phyloP scores from a whole-genome alignment of 2,113 vertebrate species.

The Cebus imitator region DNA sequence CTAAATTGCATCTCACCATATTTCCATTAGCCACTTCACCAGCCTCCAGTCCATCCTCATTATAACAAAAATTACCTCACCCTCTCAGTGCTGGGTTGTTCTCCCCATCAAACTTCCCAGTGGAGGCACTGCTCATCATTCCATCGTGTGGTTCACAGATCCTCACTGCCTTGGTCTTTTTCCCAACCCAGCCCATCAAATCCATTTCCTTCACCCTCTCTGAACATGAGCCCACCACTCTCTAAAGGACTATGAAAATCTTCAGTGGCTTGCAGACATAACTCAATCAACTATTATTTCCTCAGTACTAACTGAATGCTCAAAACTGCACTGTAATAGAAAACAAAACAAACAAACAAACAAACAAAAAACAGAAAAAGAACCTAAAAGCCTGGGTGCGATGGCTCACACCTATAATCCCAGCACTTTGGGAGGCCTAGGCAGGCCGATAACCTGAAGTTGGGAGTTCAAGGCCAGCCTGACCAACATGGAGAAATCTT shows the following conservation, averaged over 20 bases:
- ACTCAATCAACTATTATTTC: too few species aligned
- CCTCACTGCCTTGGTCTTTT: not conserved
- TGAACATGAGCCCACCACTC: rapidly evolving
- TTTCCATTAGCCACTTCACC: too few species aligned
- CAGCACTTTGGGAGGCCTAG: too few species aligned
- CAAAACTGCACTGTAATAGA: not conserved
- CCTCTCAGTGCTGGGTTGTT: rapidly evolving
- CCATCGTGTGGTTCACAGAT: rapidly evolving
- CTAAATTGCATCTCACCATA: too few species aligned
- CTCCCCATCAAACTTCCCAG: too few species aligned
- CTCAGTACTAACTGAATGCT: not conserved
- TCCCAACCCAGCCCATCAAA: not conserved
- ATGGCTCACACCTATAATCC: too few species aligned
- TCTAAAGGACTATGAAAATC: not conserved
- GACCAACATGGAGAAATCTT: too few species aligned
- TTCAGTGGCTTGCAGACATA: too few species aligned
- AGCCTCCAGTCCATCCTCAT: rapidly evolving
- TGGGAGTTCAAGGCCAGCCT: too few species aligned
- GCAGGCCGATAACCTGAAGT: too few species aligned
- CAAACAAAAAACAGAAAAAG: not conserved
- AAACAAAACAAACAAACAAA: too few species aligned
- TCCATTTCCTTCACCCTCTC: not conserved
- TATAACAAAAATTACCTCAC: rapidly evolving
- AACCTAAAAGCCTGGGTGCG: too few species aligned
- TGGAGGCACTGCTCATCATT: rapidly evolving